Conservation (phyloP, 2,113 vertebrate species). For the Oostethus manadensis region DNA sequence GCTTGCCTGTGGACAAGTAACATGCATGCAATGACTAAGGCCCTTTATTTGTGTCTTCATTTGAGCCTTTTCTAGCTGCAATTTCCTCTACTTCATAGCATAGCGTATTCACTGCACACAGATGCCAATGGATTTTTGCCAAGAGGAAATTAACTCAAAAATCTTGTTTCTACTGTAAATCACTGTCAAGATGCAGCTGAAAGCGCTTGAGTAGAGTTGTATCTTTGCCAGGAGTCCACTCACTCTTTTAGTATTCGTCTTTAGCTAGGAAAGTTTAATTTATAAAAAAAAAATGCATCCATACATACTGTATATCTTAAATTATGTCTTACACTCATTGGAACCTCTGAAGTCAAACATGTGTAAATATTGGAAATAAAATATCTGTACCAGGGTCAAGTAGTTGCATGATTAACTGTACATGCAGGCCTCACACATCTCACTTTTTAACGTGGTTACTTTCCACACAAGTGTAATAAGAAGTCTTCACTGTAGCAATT, state of each 20-base stretch:
- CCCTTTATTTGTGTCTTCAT: conserved; percentile 20
- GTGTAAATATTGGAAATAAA: background rate
- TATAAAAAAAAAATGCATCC: background rate
- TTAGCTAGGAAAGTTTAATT: background rate
- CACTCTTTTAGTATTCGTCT: background rate
- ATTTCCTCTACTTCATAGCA: conserved; percentile 36
- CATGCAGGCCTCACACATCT: background rate
- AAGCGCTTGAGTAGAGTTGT: conserved; percentile 12
- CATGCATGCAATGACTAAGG: background rate
- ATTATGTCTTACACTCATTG: background rate
- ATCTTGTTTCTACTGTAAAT: conserved; percentile 23
- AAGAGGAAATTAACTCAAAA: conserved; percentile 35
- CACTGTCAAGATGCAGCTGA: conserved; percentile 41
- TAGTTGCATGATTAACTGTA: background rate
- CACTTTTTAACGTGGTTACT: too few species aligned
- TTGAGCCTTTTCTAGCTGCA: conserved; percentile 10
- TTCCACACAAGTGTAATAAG: too few species aligned
- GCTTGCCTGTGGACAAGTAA: background rate
- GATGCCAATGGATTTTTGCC: conserved; percentile 28
- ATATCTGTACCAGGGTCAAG: background rate
- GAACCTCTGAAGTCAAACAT: background rate
- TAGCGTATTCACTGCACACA: conserved; percentile 27
- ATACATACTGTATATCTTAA: background rate
- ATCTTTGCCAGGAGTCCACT: conserved; percentile 15
- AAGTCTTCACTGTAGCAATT: too few species aligned